phyloP scores from a whole-genome alignment of 1,140 invertebrate species.

The Drosophila baimaii region DNA sequence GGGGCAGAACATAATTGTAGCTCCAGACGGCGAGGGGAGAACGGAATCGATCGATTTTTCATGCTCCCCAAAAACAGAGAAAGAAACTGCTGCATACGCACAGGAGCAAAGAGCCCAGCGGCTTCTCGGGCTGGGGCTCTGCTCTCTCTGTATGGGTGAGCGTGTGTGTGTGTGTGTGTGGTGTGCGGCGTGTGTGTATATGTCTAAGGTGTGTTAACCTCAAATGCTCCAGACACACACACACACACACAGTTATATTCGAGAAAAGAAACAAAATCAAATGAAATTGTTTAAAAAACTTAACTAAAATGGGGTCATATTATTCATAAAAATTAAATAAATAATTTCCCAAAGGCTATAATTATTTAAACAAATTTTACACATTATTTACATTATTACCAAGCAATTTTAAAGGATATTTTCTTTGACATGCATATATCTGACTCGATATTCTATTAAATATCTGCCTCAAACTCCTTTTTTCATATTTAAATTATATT shows the following conservation, averaged over 20 bases:
- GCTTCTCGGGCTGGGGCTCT: slow-evolving; percentile 53
- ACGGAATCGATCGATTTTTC: slow-evolving; percentile 78
- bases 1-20: slow-evolving; percentile 56
- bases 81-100: slow-evolving; percentile 79
- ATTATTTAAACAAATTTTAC: not conserved
- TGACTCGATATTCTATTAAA: not conserved
- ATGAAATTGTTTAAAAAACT: slow-evolving; percentile 35
- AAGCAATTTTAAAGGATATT: not conserved
- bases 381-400: not conserved
- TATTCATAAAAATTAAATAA: accelerated
- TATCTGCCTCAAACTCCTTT: not conserved
- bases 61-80: slow-evolving; percentile 55
- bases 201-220: slow-evolving; percentile 84
- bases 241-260: too few species aligned
- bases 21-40: slow-evolving; percentile 36
- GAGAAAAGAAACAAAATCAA: slow-evolving; percentile 20
- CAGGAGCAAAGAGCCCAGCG: slow-evolving; percentile 58
- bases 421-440: not conserved
- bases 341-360: too few species aligned
- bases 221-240: slow-evolving; percentile 62
- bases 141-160: slow-evolving; percentile 41
- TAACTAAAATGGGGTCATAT: not conserved
- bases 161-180: slow-evolving; percentile 22
- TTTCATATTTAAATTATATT: not conserved
- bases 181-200: slow-evolving; percentile 72